Conservation (phyloP, 2,113 vertebrate genomes). For the Carollia perspicillata region DNA sequence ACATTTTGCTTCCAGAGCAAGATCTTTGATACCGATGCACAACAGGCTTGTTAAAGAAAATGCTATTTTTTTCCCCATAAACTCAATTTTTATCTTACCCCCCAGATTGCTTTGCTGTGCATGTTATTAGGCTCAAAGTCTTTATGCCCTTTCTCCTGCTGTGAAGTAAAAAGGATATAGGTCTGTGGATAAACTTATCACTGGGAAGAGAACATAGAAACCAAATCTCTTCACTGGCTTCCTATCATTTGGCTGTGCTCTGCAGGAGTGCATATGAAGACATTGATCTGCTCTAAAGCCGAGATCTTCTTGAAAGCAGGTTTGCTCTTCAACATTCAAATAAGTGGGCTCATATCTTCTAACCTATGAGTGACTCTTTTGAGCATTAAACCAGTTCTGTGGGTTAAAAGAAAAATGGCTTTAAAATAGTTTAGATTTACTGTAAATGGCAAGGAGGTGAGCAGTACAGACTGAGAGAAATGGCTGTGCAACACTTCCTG, state of each 20-base stretch:
- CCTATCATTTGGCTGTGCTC: slow-evolving; percentile 45
- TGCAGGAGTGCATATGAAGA: slow-evolving; percentile 57
- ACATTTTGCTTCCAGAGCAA: slow-evolving; percentile 6
- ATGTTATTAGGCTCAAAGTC: slow-evolving; percentile 58
- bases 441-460: slow-evolving; percentile 43
- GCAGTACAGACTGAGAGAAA: slow-evolving; percentile 34
- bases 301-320: slow-evolving; percentile 64
- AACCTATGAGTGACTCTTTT: slow-evolving; percentile 52
- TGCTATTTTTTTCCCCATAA: neutral
- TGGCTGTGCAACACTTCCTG: slow-evolving; percentile 40
- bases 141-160: slow-evolving; percentile 59
- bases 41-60: no score
- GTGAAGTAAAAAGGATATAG: slow-evolving; percentile 58
- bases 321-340: slow-evolving; percentile 54
- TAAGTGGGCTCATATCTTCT: slow-evolving; percentile 60
- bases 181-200: slow-evolving; percentile 59
- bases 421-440: slow-evolving; percentile 69
- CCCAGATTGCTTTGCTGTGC: slow-evolving; percentile 65
- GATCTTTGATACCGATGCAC: neutral
- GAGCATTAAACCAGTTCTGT: slow-evolving; percentile 66
- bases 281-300: slow-evolving; percentile 60
- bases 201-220: slow-evolving; percentile 60
- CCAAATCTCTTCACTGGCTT: slow-evolving; percentile 48
- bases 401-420: slow-evolving; percentile 63
- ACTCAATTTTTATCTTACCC: slow-evolving; percentile 54